phyloP scores from a whole-genome alignment of 2,888 invertebrate species.

The Nemotelus nigrinus region DNA sequence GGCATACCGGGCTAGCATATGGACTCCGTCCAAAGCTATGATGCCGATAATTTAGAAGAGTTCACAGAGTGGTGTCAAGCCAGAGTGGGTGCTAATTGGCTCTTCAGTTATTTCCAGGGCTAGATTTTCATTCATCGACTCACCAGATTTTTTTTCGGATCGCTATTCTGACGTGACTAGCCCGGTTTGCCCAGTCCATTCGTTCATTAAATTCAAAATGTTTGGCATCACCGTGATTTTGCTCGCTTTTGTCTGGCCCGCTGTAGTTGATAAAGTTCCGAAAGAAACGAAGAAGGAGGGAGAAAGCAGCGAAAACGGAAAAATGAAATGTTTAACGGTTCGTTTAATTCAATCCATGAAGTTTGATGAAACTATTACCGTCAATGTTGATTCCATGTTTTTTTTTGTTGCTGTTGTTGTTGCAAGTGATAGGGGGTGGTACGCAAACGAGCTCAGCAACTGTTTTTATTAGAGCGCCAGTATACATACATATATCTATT shows the following conservation, averaged over 20 bases:
- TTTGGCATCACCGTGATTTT: conserved; percentile 14
- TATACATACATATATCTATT: no score
- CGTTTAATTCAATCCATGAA: conserved; percentile 31
- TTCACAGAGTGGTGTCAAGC: conserved; percentile 21
- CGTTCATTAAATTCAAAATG: conserved; percentile 20
- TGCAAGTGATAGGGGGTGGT: no score
- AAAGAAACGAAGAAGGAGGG: background rate
- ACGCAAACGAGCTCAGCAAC: no score
- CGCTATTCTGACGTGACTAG: background rate
- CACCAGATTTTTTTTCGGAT: conserved; percentile 13
- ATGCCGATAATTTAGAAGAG: background rate
- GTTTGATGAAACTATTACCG: conserved; percentile 27
- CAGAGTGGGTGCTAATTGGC: conserved; percentile 40
- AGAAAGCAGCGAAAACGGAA: background rate
- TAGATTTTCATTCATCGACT: conserved; percentile 32
- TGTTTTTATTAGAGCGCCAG: no score
- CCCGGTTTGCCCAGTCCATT: background rate
- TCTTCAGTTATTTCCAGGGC: conserved; percentile 37
- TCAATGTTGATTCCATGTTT: no score
- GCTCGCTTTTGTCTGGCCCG: background rate
- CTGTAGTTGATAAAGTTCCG: no score
- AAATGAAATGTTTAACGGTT: conserved; percentile 29
- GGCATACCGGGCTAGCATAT: background rate
- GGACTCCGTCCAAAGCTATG: background rate
- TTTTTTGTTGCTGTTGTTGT: no score